phyloP scores from a whole-genome alignment of 2,797 vertebrate species.

The Oophaga sylvatica region DNA sequence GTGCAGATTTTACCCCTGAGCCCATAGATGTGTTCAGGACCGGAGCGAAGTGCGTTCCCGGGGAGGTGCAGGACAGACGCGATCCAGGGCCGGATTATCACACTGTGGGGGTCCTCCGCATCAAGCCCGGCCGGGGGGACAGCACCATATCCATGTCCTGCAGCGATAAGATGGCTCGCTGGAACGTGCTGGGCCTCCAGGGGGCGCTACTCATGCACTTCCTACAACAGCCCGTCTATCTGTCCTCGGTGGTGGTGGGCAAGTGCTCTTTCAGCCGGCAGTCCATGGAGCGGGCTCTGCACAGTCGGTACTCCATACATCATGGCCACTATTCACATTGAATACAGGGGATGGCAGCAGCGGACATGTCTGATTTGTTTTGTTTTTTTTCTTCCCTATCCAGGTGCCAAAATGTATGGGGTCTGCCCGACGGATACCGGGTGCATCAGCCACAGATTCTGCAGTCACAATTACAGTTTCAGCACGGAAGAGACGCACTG shows the following conservation, averaged over 20 bases:
- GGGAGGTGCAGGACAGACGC: constrained; percentile 75
- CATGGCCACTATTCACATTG: neutral
- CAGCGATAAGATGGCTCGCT: constrained; percentile 93
- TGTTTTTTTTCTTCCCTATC: neutral
- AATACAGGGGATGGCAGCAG: neutral
- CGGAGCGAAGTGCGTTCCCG: constrained; percentile 90
- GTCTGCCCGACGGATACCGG: constrained; percentile 82
- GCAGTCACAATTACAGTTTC: constrained; percentile 83
- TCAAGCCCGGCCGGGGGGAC: constrained; percentile 92
- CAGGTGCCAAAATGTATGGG: constrained; percentile 78
- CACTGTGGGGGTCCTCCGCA: constrained; percentile 79
- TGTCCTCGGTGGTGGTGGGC: constrained; percentile 84
- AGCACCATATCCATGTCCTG: constrained; percentile 90
- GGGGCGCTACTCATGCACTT: constrained; percentile 92
- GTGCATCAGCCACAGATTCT: constrained; percentile 75
- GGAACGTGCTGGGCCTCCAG: constrained; percentile 90
- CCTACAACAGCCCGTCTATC: constrained; percentile 85
- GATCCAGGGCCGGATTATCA: constrained; percentile 82
- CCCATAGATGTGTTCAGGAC: constrained; percentile 84
- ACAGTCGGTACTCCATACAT: constrained; percentile 74
- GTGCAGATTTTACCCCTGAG: constrained; percentile 20
- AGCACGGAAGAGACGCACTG: constrained; percentile 80
- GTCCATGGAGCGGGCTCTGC: constrained; percentile 83
- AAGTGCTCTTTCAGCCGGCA: constrained; percentile 84
- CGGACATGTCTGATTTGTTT: neutral